Evolutionary conservation across 2,888 invertebrate species (phyloP).

Genomic region (Eilema depressum): DNA sequence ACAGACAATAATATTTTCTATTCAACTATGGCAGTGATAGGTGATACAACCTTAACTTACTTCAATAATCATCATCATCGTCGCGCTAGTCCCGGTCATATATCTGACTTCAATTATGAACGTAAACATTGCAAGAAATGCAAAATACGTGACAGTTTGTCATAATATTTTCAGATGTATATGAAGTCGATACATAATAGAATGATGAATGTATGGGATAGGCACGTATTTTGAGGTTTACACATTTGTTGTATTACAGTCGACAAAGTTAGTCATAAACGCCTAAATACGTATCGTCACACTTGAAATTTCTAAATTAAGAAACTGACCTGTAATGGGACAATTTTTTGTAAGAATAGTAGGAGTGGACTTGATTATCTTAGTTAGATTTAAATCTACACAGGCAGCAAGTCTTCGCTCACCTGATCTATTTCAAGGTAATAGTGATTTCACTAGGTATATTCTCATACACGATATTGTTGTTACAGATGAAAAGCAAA

Average conservation of each 20-base stretch:
- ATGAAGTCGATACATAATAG: neutral
- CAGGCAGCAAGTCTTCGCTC: neutral
- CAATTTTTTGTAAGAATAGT: too few relatives aligned
- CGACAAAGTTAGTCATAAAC: too few relatives aligned
- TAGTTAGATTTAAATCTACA: too few relatives aligned
- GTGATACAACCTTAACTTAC: too few relatives aligned
- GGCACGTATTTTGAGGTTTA: too few relatives aligned
- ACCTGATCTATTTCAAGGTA: neutral
- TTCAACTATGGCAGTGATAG: neutral
- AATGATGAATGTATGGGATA: too few relatives aligned
- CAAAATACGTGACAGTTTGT: neutral
- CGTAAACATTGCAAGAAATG: neutral
- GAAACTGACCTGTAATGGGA: neutral
- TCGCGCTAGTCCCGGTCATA: too few relatives aligned
- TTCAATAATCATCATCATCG: too few relatives aligned
- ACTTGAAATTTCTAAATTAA: neutral
- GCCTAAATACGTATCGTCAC: too few relatives aligned
- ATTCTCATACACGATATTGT: neutral
- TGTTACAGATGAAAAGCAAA: neutral
- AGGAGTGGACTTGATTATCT: too few relatives aligned
- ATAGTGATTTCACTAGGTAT: neutral
- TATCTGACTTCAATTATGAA: neutral
- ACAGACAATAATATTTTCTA: too few relatives aligned
- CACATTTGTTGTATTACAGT: too few relatives aligned
- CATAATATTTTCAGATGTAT: neutral